Conservation (phyloP, 1,140 invertebrate genomes). For the Heliconius hermathena region DNA sequence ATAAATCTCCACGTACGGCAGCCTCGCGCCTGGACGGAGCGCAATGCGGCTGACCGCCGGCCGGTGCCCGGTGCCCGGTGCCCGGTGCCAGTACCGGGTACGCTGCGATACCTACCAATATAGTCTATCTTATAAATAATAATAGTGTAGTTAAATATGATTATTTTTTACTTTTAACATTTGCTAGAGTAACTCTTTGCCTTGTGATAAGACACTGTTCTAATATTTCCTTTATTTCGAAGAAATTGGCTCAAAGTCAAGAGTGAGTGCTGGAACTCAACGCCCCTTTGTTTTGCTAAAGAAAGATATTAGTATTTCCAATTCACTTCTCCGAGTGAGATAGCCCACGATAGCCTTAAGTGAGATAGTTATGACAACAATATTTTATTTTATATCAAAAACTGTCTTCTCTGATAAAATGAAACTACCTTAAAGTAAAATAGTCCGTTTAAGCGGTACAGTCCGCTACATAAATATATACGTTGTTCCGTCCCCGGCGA, state of each 20-base stretch:
- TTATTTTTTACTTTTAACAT: background rate
- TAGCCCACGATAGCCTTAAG: no score
- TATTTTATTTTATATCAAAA: background rate
- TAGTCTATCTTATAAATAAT: background rate
- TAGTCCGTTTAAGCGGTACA: background rate
- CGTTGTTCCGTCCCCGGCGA: background rate
- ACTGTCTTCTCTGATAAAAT: background rate
- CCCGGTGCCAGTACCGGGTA: background rate
- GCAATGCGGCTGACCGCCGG: background rate
- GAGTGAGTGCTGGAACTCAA: no score
- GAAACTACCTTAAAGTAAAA: background rate
- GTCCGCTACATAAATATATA: background rate
- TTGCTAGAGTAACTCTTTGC: background rate
- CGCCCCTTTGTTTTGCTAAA: no score
- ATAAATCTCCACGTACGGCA: slow-evolving; percentile 5
- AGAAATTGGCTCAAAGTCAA: no score
- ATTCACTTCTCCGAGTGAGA: no score
- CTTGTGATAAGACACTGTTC: no score
- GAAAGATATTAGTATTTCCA: no score
- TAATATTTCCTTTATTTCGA: no score
- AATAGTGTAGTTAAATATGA: background rate
- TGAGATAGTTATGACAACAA: background rate
- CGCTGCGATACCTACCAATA: background rate
- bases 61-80: background rate
- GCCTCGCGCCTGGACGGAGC: background rate